Evolutionary conservation across 2,797 vertebrate genomes (phyloP).

Genomic region (Ptychobarbus kaznakovi): DNA sequence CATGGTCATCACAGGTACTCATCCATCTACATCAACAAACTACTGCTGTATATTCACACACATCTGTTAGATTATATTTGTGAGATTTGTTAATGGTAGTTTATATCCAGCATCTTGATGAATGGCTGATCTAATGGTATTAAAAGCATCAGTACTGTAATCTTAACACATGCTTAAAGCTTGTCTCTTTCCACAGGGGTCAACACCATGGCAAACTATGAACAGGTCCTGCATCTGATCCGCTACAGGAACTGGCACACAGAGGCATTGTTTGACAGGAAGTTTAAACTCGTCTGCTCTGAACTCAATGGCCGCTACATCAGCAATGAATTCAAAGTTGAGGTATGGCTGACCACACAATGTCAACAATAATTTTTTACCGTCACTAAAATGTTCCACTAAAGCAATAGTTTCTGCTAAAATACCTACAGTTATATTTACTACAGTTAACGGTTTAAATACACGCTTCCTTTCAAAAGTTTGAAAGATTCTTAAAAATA

Average conservation of each 20-base stretch:
- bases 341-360: conserved; percentile 78
- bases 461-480: background rate
- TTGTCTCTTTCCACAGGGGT: conserved; percentile 80
- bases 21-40: conserved; percentile 8
- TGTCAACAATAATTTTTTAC: background rate
- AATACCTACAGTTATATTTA: background rate
- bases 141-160: background rate
- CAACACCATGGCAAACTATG: conserved; percentile 95
- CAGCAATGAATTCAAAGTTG: conserved; percentile 97
- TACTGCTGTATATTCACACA: background rate
- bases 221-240: conserved; percentile 91
- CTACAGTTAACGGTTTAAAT: background rate
- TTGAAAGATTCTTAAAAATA: background rate
- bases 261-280: conserved; percentile 91
- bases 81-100: background rate
- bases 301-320: conserved; percentile 97
- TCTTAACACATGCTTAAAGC: background rate
- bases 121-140: background rate
- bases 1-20: conserved; percentile 88
- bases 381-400: background rate
- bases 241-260: conserved; percentile 95
- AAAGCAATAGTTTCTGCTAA: no score
- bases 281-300: conserved; percentile 94
- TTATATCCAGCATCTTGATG: background rate
- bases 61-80: background rate